Percentiles rank a stretch among this genome's conserved stretches.
Conservation (phyloP, 2,888 invertebrate species). For the Xanthorhoe designata region DNA sequence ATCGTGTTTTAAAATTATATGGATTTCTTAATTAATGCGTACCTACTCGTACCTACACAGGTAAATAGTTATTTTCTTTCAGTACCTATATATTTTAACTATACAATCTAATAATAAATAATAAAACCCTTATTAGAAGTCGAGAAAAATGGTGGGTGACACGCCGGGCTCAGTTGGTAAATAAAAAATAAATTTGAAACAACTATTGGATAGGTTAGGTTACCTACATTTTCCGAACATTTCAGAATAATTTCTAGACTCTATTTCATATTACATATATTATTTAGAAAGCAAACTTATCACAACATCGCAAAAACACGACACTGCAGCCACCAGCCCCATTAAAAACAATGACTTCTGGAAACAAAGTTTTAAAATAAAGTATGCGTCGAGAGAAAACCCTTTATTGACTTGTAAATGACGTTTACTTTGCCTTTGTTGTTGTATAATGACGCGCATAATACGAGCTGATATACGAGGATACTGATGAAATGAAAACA, state of each 20-base stretch:
- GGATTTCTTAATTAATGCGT: no score
- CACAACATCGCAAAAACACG: conserved; percentile 17
- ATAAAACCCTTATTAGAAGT: no score
- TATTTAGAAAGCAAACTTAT: conserved; percentile 12
- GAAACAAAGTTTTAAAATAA: conserved; percentile 24
- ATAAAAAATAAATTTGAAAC: no score
- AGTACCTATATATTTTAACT: no score
- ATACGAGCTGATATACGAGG: neutral
- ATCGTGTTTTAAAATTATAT: no score
- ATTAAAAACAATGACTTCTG: conserved; percentile 33
- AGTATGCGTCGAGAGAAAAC: neutral
- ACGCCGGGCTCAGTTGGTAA: no score
- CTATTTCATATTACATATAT: conserved; percentile 2
- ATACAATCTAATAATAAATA: no score
- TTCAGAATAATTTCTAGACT: neutral
- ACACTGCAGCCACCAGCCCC: conserved; percentile 11
- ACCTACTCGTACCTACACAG: no score
- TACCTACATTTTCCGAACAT: no score
- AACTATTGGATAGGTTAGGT: no score
- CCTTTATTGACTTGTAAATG: conserved; percentile 16
- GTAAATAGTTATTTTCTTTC: no score
- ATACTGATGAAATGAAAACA: neutral
- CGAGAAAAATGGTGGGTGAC: no score
- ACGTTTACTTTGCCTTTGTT: conserved; percentile 3
- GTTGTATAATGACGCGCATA: neutral